A percentile compares a stretch with the other conserved stretches of the same genome.
Evolutionary conservation across 2,113 vertebrate genomes (phyloP).

Genomic region (Chloroceryle aenea): DNA sequence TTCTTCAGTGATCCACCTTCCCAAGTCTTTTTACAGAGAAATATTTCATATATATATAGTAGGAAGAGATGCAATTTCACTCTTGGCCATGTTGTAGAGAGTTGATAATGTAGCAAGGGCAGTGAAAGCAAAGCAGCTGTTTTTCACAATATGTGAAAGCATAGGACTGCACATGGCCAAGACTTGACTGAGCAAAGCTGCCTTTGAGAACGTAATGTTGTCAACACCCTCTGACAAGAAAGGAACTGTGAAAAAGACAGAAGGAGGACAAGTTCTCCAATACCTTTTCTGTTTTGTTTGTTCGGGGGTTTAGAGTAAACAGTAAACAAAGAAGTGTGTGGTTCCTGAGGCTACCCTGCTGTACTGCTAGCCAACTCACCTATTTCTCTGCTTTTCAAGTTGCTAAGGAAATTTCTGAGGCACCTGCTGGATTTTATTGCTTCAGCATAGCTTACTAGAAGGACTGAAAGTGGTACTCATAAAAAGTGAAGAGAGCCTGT

Average conservation of each 20-base stretch:
- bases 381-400: not conserved
- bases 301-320: not conserved
- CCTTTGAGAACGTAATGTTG: not conserved
- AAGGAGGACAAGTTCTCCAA: not conserved
- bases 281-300: not conserved
- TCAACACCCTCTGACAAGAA: not conserved
- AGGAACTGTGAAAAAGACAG: not conserved
- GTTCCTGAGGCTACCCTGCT: not conserved
- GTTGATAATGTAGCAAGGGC: not conserved
- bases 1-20: not conserved
- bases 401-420: not conserved
- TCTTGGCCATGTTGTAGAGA: not conserved
- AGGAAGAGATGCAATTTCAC: not conserved
- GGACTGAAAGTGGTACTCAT: not conserved
- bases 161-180: not conserved
- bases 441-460: not conserved
- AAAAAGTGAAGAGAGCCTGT: not conserved
- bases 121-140: not conserved
- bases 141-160: not conserved
- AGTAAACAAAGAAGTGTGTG: not conserved
- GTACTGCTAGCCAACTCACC: not conserved
- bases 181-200: not conserved
- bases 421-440: not conserved
- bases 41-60: not conserved
- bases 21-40: not conserved